A percentile compares a stretch with the other conserved stretches of the same genome.
Evolutionary conservation across 2,113 vertebrate species (phyloP).

Genomic region (Chaetops frenatus): DNA sequence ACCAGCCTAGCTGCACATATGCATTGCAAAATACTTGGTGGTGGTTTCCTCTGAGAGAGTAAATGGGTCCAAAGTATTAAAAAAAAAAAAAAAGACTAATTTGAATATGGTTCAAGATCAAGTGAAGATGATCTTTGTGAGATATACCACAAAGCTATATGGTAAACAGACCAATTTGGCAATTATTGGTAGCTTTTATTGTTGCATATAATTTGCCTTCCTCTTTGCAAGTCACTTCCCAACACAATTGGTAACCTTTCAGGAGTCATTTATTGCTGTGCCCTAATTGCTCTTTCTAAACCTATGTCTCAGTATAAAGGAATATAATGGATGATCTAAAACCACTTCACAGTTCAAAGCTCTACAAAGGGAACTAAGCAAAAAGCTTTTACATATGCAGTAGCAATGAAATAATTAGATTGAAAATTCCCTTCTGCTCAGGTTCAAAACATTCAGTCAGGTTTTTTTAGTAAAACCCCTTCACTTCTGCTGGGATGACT

Average conservation of each 20-base stretch:
- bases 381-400: neutral
- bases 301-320: neutral
- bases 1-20: neutral
- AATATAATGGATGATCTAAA: neutral
- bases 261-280: neutral
- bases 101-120: neutral
- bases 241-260: neutral
- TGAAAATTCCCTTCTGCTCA: neutral
- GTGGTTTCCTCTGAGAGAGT: neutral
- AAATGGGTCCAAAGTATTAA: neutral
- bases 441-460: neutral
- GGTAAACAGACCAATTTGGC: neutral
- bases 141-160: neutral
- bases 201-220: neutral
- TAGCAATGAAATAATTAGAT: neutral
- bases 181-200: neutral
- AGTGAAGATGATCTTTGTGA: neutral
- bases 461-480: neutral
- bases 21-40: neutral
- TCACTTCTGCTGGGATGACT: neutral
- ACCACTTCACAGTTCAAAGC: neutral
- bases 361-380: neutral
- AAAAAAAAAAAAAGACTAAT: accelerated
- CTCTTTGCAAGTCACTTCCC: neutral
- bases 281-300: neutral